Evolutionary conservation across 1,140 invertebrate genomes (phyloP).

Genomic region (Ceratina calcarata): DNA sequence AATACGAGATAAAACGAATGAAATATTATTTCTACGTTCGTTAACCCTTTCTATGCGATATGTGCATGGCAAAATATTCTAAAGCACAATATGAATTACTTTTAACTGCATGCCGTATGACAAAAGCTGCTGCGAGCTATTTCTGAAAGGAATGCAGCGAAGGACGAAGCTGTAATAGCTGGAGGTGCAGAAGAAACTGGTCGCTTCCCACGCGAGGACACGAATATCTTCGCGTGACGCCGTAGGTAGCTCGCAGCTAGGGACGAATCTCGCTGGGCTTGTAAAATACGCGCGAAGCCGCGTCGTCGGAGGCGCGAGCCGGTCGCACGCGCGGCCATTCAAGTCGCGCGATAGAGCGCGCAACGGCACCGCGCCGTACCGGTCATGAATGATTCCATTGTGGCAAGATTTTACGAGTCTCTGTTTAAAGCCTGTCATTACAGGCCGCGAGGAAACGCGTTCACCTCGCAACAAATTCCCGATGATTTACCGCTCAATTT

Average conservation of each 20-base stretch:
- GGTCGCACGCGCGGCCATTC: not conserved
- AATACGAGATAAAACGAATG: no score
- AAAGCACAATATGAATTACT: no score
- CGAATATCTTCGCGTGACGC: not conserved
- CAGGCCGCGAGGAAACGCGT: slow-evolving; percentile 42
- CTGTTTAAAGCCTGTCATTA: slow-evolving; percentile 78
- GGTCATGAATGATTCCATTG: slow-evolving; percentile 75
- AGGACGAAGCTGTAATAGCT: no score
- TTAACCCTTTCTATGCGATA: no score
- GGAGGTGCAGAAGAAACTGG: no score
- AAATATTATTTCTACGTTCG: no score
- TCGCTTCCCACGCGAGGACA: no score
- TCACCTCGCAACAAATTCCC: slow-evolving; percentile 64
- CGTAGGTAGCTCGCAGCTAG: not conserved
- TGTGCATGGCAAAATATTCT: no score
- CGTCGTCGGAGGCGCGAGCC: slow-evolving; percentile 1
- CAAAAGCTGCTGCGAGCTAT: no score
- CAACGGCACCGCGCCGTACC: not conserved
- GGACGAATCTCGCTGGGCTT: slow-evolving; percentile 22
- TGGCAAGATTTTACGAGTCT: slow-evolving; percentile 78
- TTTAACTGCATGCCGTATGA: no score
- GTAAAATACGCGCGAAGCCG: slow-evolving; percentile 16
- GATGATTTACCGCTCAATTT: slow-evolving; percentile 78
- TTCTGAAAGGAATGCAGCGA: no score
- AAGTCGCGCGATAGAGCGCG: slow-evolving; percentile 24